phyloP scores from a whole-genome alignment of 2,888 invertebrate species.

The Pseudococcus viburni region DNA sequence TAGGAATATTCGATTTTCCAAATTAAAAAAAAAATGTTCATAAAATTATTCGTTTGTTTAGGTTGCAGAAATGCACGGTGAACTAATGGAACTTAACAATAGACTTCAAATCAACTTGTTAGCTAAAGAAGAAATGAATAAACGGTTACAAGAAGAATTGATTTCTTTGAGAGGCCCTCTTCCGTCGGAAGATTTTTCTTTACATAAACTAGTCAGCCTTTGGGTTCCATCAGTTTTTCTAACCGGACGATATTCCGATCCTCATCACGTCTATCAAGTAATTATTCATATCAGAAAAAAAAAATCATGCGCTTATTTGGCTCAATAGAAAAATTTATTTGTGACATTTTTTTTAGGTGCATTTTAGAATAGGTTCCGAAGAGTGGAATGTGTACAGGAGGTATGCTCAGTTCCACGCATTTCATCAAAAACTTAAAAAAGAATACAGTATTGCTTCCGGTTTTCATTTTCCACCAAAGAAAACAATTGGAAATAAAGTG shows the following conservation, averaged over 20 bases:
- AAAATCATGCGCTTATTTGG: not conserved
- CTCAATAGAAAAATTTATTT: not conserved
- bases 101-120: slow-evolving; percentile 82
- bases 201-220: slow-evolving; percentile 79
- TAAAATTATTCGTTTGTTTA: slow-evolving; percentile 70
- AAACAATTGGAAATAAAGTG: slow-evolving; percentile 92
- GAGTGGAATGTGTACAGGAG: slow-evolving; percentile 97
- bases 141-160: slow-evolving; percentile 77
- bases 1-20: not conserved
- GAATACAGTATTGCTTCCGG: slow-evolving; percentile 83
- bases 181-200: slow-evolving; percentile 71
- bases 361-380: slow-evolving; percentile 85
- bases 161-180: slow-evolving; percentile 79
- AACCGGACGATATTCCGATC: slow-evolving; percentile 80
- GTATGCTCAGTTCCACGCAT: slow-evolving; percentile 91
- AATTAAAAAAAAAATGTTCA: not conserved
- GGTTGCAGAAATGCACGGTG: slow-evolving; percentile 96
- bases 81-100: slow-evolving; percentile 92
- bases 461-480: slow-evolving; percentile 95
- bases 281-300: not conserved
- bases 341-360: slow-evolving; percentile 75
- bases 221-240: slow-evolving; percentile 92
- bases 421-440: slow-evolving; percentile 88
- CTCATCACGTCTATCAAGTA: slow-evolving; percentile 93
- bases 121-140: slow-evolving; percentile 76